Evolutionary conservation across 2,888 invertebrate species (phyloP).

Genomic region (Boloria euphrosyne): DNA sequence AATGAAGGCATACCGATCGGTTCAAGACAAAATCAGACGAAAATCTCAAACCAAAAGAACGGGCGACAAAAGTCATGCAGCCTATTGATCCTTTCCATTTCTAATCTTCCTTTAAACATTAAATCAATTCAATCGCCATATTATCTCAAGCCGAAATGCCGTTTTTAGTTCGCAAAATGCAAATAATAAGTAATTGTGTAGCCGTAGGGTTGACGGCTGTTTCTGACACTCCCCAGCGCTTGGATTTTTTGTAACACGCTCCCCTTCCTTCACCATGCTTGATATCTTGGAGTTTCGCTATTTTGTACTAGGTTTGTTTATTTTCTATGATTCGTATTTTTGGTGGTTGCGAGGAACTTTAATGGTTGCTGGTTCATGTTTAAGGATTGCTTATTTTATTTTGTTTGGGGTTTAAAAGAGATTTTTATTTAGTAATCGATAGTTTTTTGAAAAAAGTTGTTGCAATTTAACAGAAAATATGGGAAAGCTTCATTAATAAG

Average conservation of each 20-base stretch:
- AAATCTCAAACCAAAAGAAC: too few relatives aligned
- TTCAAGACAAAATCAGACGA: too few relatives aligned
- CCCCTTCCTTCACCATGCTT: conserved; percentile 25
- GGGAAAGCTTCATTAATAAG: too few relatives aligned
- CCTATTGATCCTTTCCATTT: neutral
- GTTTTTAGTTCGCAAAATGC: conserved; percentile 48
- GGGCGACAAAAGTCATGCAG: too few relatives aligned
- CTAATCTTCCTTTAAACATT: neutral
- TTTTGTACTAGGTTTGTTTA: conserved; percentile 14
- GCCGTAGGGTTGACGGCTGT: conserved; percentile 58
- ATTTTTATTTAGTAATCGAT: too few relatives aligned
- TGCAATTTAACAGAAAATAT: too few relatives aligned
- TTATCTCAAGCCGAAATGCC: conserved; percentile 38
- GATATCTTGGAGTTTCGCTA: conserved; percentile 19
- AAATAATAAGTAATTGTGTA: conserved; percentile 63
- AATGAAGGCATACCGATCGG: too few relatives aligned
- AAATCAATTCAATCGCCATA: conserved; percentile 14
- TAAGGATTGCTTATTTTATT: neutral
- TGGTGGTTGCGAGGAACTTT: neutral
- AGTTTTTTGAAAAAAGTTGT: too few relatives aligned
- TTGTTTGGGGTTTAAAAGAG: too few relatives aligned
- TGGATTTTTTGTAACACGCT: conserved; percentile 71
- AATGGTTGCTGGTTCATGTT: neutral
- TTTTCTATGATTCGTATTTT: conserved; percentile 9
- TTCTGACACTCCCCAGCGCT: conserved; percentile 58